Evolutionary conservation across 2,888 invertebrate species (phyloP).

Genomic region (Tetheella fluctuosa): DNA sequence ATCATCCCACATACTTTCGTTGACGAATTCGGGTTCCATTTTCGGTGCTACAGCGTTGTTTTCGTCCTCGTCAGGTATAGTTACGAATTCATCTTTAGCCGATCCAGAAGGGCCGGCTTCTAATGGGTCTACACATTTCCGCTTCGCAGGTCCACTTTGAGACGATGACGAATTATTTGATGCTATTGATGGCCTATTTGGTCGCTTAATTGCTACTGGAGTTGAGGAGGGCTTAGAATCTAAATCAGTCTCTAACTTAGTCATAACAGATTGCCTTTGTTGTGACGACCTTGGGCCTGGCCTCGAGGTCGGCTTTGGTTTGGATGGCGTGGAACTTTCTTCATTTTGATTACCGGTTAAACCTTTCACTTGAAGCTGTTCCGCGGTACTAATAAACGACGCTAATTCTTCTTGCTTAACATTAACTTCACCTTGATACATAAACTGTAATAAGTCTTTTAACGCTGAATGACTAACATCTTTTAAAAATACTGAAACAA

Average conservation of each 20-base stretch:
- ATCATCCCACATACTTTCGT: conserved; percentile 84
- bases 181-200: conserved; percentile 86
- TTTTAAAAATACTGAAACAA: conserved; percentile 87
- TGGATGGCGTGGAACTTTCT: conserved; percentile 83
- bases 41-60: conserved; percentile 85
- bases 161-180: conserved; percentile 84
- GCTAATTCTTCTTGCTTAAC: conserved; percentile 89
- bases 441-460: conserved; percentile 88
- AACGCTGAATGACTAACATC: conserved; percentile 88
- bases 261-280: conserved; percentile 85
- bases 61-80: conserved; percentile 82
- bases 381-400: conserved; percentile 88
- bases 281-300: conserved; percentile 87
- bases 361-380: conserved; percentile 89
- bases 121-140: conserved; percentile 85
- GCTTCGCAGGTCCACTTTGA: conserved; percentile 84
- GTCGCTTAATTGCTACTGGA: conserved; percentile 86
- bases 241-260: conserved; percentile 86
- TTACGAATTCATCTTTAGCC: conserved; percentile 81
- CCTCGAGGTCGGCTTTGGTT: conserved; percentile 84
- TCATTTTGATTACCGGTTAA: conserved; percentile 86
- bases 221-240: conserved; percentile 86
- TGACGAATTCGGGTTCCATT: conserved; percentile 87
- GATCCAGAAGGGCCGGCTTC: conserved; percentile 85
- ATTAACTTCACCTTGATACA: conserved; percentile 89